Base-by-base conservation (phyloP, 2,888 invertebrate genomes). In the Esperia sulphurella region DNA sequence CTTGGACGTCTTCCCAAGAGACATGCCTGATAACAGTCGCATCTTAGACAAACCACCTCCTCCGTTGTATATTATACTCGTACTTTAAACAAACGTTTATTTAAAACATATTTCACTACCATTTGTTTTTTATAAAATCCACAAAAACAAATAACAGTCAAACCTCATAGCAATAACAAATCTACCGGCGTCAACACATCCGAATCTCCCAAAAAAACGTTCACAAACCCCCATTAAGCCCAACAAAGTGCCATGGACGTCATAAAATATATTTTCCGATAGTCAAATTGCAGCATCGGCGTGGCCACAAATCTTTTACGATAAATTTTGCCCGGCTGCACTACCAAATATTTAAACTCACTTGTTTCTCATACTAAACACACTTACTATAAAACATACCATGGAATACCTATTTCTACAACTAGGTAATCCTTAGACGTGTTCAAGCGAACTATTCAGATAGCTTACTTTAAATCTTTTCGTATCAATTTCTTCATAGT, bases 251-350 rank as follows among this genome's bases (percentile, higher is more conserved):
- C 77, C 65, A 59, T 69, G 72, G 74, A 79, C 72, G 76, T 81
- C 81, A 83, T 83, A 83, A 83, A 83, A 86, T 84, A 83, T 85
- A 83, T 84, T 83, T 85, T 74, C 79, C 81, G 80, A 83, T 83
- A 86, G 79, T 78, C 80, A 83, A 86, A 85, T 86, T 85, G 83
- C 83, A 74, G 80, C 76, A 79, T 79, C 76, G 79, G 78, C 77
- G 66, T 61, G 71, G 65, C 72, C 75, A 82, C 83, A 83, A 83
- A 84, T 84, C 83, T 83, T 83, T 79, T 75, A 67, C 81, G 71
- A 82, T 84, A 84, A 83, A 83, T 85, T 83, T 82, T 75, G 70
- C 64, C 59, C 65, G 58, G 50, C 49, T 57, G 40, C 58, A 60
- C 58, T 69, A 79, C 76, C 9, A 9, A 8, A n/a, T 35, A n/a